phyloP scores from a whole-genome alignment of 2,888 invertebrate genomes.

The Ectropis crepuscularia region DNA sequence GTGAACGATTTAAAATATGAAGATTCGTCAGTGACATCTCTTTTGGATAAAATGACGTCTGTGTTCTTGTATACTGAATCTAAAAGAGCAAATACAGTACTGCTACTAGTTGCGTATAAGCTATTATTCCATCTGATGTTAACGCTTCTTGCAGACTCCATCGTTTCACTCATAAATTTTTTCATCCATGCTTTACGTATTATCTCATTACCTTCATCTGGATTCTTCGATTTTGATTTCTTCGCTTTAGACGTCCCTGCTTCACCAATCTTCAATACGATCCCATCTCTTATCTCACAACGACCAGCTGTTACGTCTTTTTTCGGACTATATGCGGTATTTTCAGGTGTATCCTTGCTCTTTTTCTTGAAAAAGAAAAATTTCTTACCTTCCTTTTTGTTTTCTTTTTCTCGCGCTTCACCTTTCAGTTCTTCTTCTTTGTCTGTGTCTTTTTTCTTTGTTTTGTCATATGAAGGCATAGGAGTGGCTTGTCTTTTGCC shows the following conservation, averaged over 20 bases:
- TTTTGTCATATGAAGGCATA: constrained; percentile 38
- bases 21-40: constrained; percentile 58
- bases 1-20: constrained; percentile 49
- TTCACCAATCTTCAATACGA: constrained; percentile 58
- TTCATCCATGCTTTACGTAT: constrained; percentile 62
- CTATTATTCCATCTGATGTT: constrained; percentile 71
- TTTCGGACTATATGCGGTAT: constrained; percentile 50
- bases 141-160: constrained; percentile 64
- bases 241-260: constrained; percentile 36
- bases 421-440: constrained; percentile 34
- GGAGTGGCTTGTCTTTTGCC: constrained; percentile 42
- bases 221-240: constrained; percentile 30
- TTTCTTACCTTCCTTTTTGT: constrained; percentile 57
- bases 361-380: constrained; percentile 71
- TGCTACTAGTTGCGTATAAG: constrained; percentile 65
- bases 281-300: constrained; percentile 68
- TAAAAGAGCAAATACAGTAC: constrained; percentile 66
- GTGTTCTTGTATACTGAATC: constrained; percentile 65
- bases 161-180: constrained; percentile 55
- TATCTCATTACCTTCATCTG: constrained; percentile 52
- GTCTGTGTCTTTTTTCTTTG: constrained; percentile 35
- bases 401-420: constrained; percentile 27
- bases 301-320: constrained; percentile 65
- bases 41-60: constrained; percentile 59
- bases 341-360: constrained; percentile 45